Percentiles rank a stretch among this genome's conserved stretches.
Conservation (phyloP, 1,140 invertebrate species). For the Dendroctonus ponderosae region DNA sequence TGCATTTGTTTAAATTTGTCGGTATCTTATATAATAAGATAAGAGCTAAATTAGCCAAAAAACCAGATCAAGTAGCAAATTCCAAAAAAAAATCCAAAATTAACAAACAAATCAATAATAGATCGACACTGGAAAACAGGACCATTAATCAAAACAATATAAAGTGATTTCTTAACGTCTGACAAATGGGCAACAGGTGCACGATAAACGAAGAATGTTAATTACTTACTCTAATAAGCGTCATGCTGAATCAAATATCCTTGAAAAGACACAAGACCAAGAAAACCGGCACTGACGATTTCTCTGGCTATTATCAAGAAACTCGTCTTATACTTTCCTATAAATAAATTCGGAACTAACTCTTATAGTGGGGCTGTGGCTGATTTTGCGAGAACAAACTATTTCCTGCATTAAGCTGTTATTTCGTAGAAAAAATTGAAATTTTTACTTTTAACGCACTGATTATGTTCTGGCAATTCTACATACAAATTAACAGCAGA, state of each 20-base stretch:
- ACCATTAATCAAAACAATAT: no score
- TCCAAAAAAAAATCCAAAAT: background rate
- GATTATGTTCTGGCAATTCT: no score
- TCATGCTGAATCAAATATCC: conserved; percentile 8
- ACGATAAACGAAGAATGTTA: background rate
- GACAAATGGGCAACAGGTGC: conserved; percentile 9
- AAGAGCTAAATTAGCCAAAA: no score
- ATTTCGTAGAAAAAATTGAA: no score
- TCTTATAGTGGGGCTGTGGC: conserved; percentile 16
- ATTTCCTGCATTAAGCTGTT: no score
- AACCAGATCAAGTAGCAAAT: no score
- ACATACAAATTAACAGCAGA: no score
- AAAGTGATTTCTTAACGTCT: background rate
- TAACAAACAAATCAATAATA: background rate
- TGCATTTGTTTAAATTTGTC: no score
- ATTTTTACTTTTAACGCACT: no score
- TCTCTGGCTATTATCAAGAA: conserved; percentile 14
- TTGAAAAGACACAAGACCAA: conserved; percentile 20
- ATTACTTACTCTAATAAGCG: conserved; percentile 12
- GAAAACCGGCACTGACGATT: conserved; percentile 23
- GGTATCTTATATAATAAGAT: no score
- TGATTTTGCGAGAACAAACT: background rate
- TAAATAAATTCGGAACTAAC: conserved; percentile 29
- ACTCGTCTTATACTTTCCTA: conserved; percentile 23
- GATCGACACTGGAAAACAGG: no score